Percentiles rank a stretch among this genome's conserved stretches.
Evolutionary conservation across 2,797 vertebrate species (phyloP).

Genomic region (Odontamblyopus lacepedii): DNA sequence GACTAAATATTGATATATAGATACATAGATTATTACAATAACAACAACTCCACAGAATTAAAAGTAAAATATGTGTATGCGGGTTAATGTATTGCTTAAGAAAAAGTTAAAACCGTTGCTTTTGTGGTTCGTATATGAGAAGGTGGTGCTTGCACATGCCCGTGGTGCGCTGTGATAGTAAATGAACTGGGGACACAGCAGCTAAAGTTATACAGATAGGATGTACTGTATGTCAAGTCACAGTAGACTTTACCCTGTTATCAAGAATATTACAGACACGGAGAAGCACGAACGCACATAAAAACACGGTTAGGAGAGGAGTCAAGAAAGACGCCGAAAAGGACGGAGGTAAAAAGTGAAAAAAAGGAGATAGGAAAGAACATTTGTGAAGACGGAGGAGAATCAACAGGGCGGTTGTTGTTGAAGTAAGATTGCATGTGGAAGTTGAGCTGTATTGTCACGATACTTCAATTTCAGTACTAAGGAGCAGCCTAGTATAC

Average conservation of each 20-base stretch:
- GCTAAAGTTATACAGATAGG: slow-evolving; percentile 65
- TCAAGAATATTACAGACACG: slow-evolving; percentile 79
- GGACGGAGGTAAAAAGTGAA: slow-evolving; percentile 10
- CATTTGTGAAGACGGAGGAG: slow-evolving; percentile 3
- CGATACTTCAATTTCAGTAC: no score
- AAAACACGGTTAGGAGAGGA: slow-evolving; percentile 65
- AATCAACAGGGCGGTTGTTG: background rate
- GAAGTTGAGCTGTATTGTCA: background rate
- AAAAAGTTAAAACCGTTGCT: slow-evolving; percentile 35
- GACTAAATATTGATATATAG: slow-evolving; percentile 68
- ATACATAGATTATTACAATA: slow-evolving; percentile 55
- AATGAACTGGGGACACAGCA: slow-evolving; percentile 58
- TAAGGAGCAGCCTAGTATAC: no score
- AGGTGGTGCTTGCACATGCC: slow-evolving; percentile 23
- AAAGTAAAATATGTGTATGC: slow-evolving; percentile 50
- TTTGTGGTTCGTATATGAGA: slow-evolving; percentile 12
- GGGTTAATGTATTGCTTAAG: slow-evolving; percentile 75
- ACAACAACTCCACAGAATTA: slow-evolving; percentile 63
- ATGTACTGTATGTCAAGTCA: slow-evolving; percentile 74
- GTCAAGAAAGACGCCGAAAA: slow-evolving; percentile 32
- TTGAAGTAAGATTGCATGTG: background rate
- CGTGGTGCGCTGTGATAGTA: slow-evolving; percentile 20
- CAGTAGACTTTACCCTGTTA: slow-evolving; percentile 81
- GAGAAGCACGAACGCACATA: slow-evolving; percentile 72
- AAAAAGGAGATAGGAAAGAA: background rate